A percentile compares a stretch with the other conserved stretches of the same genome.
phyloP scores from a whole-genome alignment of 2,888 invertebrate genomes.

The Callosobruchus maculatus region DNA sequence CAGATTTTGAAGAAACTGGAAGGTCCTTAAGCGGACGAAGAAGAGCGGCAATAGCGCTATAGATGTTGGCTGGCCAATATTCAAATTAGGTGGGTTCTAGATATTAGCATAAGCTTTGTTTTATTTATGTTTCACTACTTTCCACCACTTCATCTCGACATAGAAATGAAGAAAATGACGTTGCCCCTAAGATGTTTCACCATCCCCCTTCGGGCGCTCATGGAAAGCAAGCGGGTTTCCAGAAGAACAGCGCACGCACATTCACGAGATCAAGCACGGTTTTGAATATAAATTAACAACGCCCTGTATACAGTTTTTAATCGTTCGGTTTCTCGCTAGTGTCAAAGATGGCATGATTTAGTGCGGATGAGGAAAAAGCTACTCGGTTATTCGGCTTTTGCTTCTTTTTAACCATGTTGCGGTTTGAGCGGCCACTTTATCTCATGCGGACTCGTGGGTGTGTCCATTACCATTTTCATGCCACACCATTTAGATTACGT shows the following conservation, averaged over 20 bases:
- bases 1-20: too few species aligned
- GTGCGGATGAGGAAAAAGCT: neutral
- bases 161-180: too few species aligned
- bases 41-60: too few species aligned
- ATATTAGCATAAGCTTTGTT: too few species aligned
- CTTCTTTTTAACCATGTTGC: neutral
- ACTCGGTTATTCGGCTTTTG: neutral
- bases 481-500: neutral
- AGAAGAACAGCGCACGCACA: neutral
- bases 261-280: neutral
- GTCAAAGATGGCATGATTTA: neutral
- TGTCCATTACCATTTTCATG: neutral
- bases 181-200: too few species aligned
- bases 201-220: too few species aligned
- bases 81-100: too few species aligned
- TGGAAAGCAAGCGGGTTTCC: neutral
- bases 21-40: too few species aligned
- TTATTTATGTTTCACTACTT: too few species aligned
- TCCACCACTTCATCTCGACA: too few species aligned
- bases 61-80: too few species aligned
- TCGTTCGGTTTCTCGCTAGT: neutral
- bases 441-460: neutral
- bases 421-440: neutral
- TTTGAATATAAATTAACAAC: neutral
- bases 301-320: neutral